Evolutionary conservation across 2,797 vertebrate genomes (phyloP), one percentile per base, ranked within the genome.

Genomic region (Prionace glauca): DNA sequence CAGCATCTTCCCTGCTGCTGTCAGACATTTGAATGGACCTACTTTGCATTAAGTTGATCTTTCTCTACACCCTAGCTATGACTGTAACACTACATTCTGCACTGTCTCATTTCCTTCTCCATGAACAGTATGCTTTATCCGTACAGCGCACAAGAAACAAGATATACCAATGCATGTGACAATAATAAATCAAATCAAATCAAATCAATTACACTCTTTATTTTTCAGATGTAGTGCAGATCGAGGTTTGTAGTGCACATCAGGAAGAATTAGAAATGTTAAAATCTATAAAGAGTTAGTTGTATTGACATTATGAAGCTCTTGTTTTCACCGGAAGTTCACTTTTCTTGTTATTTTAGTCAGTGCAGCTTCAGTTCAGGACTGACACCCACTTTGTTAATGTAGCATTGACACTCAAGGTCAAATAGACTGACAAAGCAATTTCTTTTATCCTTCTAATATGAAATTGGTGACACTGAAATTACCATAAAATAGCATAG

Each of bases 401-500:
- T 41, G 62, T 92, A 32, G 45, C n/a, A 69, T 16, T 36, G 65
- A 65, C 65, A 65, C 8, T 32, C 62, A 92, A 92, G n/a, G 90
- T 92, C 65, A 92, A 36, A 22, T 41, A 20, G 41, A 69, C 90
- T 26, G 65, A 92, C 90, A 69, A 67, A 92, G n/a, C n/a, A 92
- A 92, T n/a, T 92, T 36, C 62, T 92, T 92, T 77, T 69, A 20
- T 69, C 90, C 65, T 69, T 69, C 65, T 69, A 36, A 69, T 69
- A 24, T 92, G 36, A 69, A 67, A 92, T 67, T 69, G 90, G 62
- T 69, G 36, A 92, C 90, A 92, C n/a, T 16, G 41, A 20, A 92
- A 92, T 92, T 92, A 92, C n/a, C 90, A 69, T 92, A 92, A 92
- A 69, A 36, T 36, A 69, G 24, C n/a, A 69, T 32, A 65, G 88